These are phyloP conservation scores for Anastatus disparis DNA, from an alignment of 1,140 invertebrate genomes.

Conservation along the genomic window DNA sequence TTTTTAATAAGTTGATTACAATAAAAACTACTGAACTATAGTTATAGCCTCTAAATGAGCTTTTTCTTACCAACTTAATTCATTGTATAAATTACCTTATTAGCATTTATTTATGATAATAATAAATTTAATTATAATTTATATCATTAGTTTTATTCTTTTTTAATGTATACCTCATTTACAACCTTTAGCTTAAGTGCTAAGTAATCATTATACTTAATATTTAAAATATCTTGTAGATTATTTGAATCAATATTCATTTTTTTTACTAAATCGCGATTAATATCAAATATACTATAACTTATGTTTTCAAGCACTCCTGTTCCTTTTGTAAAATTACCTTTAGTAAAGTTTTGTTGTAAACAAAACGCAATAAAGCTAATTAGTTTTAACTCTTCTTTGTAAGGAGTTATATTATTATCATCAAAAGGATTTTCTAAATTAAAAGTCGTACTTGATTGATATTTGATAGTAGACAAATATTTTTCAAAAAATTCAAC, in stretches of 20 bases:
- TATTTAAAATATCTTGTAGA: conserved; percentile 43
- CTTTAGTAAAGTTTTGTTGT: conserved; percentile 12
- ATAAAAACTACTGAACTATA: conserved; percentile 5
- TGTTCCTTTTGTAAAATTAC: background rate
- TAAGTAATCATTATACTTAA: conserved; percentile 48
- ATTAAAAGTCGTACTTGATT: background rate
- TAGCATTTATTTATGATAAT: conserved; percentile 29
- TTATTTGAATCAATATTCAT: conserved; percentile 35
- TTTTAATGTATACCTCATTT: conserved; percentile 26
- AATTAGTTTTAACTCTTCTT: conserved; percentile 52
- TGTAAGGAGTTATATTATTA: conserved; percentile 44
- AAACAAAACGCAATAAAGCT: conserved; percentile 43
- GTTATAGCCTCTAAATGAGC: background rate
- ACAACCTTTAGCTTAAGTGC: conserved; percentile 44
- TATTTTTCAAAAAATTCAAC: conserved; percentile 25
- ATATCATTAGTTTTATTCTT: background rate
- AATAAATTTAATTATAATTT: conserved; percentile 24
- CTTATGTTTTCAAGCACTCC: conserved; percentile 1
- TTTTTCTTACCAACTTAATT: conserved; percentile 14
- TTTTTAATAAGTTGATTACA: conserved; percentile 29
- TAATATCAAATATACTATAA: conserved; percentile 34
- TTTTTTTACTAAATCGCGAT: conserved; percentile 37
- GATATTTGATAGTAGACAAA: background rate
- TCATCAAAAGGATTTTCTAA: conserved; percentile 53
- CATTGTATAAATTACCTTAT: conserved; percentile 27